Base-by-base conservation (phyloP, 2,888 invertebrate species). In the Eilema depressum region DNA sequence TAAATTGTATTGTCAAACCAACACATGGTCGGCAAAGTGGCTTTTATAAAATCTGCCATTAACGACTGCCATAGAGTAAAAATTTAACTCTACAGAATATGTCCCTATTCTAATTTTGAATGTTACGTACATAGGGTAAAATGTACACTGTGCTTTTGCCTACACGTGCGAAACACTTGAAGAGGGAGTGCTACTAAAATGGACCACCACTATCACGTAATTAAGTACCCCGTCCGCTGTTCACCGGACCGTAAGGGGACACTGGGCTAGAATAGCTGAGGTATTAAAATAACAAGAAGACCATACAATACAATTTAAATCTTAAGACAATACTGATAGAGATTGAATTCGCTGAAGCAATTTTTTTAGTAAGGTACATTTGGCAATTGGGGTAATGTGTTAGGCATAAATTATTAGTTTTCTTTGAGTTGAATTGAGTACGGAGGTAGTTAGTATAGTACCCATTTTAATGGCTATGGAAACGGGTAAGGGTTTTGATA, bases 171-270 rank as follows among this genome's bases (percentile, higher is more conserved):
- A 86, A 87, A 86, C 82, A 83, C 82, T 88, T 84, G 79, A 84
- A 85, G 84, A 80, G 88, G 79, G 88, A 87, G 89, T 87, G 84
- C 84, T 86, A 85, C 89, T 87, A 87, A 90, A 93, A 90, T 87
- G 90, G 90, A 89, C 91, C 88, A 85, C 92, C 88, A 87, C 93
- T 94, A 94, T 94, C 93, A 94, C 92, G 90, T 94, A 94, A 94
- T 95, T 95, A 95, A 94, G 92, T 89, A 88, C 88, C 89, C 88
- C 85, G 89, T 86, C 92, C 89, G 87, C 86, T 92, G 92, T 88
- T 89, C 91, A 88, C 85, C 89, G 89, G 91, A 92, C 92, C 92
- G 89, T 89, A 84, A 90, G 91, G 90, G 91, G 90, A 91, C 90
- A 90, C 85, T 86, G 83, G 82, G 83, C 89, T 85, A 81, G 83